phyloP scores from a whole-genome alignment of 2,113 vertebrate species.

The Plecturocebus donacophilus region DNA sequence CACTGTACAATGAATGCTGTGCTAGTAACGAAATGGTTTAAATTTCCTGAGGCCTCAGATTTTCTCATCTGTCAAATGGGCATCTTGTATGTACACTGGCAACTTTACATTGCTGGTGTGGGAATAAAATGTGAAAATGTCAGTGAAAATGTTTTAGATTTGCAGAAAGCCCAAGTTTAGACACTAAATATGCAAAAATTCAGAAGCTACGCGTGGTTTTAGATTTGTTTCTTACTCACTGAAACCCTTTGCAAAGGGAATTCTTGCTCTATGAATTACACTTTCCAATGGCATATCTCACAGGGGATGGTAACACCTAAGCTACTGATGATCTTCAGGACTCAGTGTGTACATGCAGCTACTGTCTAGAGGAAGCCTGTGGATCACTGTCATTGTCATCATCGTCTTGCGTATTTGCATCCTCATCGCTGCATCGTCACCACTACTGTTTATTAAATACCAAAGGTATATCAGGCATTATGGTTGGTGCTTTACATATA shows the following conservation, averaged over 20 bases:
- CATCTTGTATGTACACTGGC: background rate
- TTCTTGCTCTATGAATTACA: background rate
- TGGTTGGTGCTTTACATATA: background rate
- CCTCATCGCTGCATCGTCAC: background rate
- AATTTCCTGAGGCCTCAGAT: background rate
- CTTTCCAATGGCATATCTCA: background rate
- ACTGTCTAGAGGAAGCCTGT: background rate
- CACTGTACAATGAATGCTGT: background rate
- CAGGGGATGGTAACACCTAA: background rate
- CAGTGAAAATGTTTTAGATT: conserved; percentile 24
- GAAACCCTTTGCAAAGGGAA: conserved; percentile 15
- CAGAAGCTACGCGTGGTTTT: conserved; percentile 39
- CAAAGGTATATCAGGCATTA: background rate
- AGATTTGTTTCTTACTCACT: conserved; percentile 21
- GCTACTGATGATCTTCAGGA: background rate
- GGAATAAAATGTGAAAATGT: background rate
- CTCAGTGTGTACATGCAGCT: background rate
- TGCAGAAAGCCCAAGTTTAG: conserved; percentile 34
- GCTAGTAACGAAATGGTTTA: background rate
- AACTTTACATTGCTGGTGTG: background rate
- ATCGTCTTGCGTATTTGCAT: background rate
- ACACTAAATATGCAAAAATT: background rate
- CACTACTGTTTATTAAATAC: background rate
- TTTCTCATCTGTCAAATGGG: conserved; percentile 28
- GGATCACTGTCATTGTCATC: background rate